Percentiles rank a stretch among this genome's conserved stretches.
These are phyloP conservation scores for Octopus sinensis DNA, from an alignment of 1,140 invertebrate genomes.

Conservation along the genomic window DNA sequence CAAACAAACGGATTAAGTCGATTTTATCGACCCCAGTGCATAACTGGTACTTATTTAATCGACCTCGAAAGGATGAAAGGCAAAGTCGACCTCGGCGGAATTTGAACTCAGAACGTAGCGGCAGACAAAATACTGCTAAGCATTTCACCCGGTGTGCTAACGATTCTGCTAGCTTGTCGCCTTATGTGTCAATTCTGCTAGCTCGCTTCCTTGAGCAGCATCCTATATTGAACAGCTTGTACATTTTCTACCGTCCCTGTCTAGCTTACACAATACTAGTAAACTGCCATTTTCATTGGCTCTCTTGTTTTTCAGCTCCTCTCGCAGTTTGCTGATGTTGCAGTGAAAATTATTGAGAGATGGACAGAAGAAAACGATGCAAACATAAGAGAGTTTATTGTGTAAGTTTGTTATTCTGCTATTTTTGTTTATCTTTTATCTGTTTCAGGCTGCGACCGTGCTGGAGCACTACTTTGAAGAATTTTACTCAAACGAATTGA, in stretches of 20 bases:
- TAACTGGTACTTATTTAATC: no score
- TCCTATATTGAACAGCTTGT: not conserved
- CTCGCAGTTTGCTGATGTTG: not conserved
- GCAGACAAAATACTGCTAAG: not conserved
- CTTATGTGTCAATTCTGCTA: not conserved
- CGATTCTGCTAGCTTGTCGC: not conserved
- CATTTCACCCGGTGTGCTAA: not conserved
- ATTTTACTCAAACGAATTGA: not conserved
- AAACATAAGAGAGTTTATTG: not conserved
- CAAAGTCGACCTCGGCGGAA: no score
- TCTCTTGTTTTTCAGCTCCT: not conserved
- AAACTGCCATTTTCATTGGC: not conserved
- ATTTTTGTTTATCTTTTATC: not conserved
- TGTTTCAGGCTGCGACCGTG: not conserved
- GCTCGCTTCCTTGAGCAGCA: not conserved
- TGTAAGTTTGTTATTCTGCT: not conserved
- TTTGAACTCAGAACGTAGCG: no score
- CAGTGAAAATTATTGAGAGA: not conserved
- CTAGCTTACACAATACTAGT: not conserved
- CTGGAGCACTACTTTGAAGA: not conserved
- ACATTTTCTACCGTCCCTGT: not conserved
- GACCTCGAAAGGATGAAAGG: no score
- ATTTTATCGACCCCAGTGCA: no score
- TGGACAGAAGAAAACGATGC: not conserved
- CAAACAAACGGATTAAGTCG: no score